Evolutionary conservation across 2,113 vertebrate genomes (phyloP), one percentile per base, ranked within the genome.

Genomic region (Xiphias gladius): DNA sequence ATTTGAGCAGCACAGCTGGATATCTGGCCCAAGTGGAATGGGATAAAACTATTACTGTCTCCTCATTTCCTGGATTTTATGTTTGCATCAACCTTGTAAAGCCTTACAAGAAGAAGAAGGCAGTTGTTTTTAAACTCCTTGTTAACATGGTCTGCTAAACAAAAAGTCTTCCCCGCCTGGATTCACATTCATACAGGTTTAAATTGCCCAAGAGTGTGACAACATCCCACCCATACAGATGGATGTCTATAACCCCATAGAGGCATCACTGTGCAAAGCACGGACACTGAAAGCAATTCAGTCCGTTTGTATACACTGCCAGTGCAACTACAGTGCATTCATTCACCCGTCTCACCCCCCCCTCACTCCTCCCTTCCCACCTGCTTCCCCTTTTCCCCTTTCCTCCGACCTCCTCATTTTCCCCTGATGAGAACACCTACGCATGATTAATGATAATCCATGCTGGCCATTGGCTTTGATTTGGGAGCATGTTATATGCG

Each of bases 371-470:
- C 24, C 83, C 78, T 72, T 79, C 75, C 88, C 90, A 92, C 91
- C 90, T 92, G 82, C 86, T 88, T 65, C 80, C 84, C 67, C 69
- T 17, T 80, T 70, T 83, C 55, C 67, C 19, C 55, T 62, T 61
- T 73, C 61, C 79, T 63, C 58, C 52, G n/a, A 75, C 50, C 82
- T 80, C 85, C 79, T 83, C 79, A 43, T 80, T 82, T 78, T 52
- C 65, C 76, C 59, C 66, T 30, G 70, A 66, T 87, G 84, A 86
- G 70, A 84, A 61, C 76, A 86, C 78, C 79, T 80, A 76, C 80
- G 24, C 66, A 84, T 84, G 86, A 91, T 86, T 89, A 89, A 91
- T 86, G 87, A 83, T 82, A 86, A 89, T 86, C 74, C 76, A 77
- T 10, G 54, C 62, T 16, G 74, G 67, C 84, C 88, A 90, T 39